Evolutionary conservation across 2,888 invertebrate species (phyloP).

Genomic region (Tipula confusa): DNA sequence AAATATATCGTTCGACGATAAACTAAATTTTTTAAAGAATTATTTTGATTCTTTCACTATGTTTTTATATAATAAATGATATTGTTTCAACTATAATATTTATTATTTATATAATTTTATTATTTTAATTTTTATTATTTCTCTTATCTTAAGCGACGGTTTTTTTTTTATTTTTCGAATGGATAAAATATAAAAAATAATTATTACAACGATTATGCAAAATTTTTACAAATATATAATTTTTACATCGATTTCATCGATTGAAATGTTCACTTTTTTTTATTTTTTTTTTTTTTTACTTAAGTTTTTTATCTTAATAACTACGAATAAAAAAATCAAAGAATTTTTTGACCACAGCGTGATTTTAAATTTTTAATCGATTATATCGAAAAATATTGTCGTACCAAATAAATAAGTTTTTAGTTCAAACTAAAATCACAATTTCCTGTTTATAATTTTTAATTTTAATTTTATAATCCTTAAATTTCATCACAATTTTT

Average conservation of each 20-base stretch:
- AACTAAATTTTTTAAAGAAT: neutral
- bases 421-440: constrained; percentile 5
- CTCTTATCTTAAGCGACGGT: neutral
- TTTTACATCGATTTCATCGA: constrained; percentile 31
- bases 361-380: neutral
- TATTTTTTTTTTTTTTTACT: neutral
- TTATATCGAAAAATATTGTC: constrained; percentile 7
- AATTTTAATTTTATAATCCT: neutral
- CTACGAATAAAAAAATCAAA: constrained; percentile 25
- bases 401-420: neutral
- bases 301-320: neutral
- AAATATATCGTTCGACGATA: neutral
- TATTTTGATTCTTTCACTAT: neutral
- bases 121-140: constrained; percentile 26
- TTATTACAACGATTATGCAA: constrained; percentile 29
- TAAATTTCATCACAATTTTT: constrained; percentile 21
- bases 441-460: neutral
- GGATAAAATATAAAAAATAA: neutral
- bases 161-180: neutral
- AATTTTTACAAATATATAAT: neutral
- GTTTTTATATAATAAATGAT: neutral
- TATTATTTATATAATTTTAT: neutral
- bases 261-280: neutral
- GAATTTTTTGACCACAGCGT: constrained; percentile 25
- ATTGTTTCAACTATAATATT: constrained; percentile 26